Percentiles rank a stretch among this genome's conserved stretches.
Conservation (phyloP, 2,888 invertebrate species). For the Pristionchus japonicus region DNA sequence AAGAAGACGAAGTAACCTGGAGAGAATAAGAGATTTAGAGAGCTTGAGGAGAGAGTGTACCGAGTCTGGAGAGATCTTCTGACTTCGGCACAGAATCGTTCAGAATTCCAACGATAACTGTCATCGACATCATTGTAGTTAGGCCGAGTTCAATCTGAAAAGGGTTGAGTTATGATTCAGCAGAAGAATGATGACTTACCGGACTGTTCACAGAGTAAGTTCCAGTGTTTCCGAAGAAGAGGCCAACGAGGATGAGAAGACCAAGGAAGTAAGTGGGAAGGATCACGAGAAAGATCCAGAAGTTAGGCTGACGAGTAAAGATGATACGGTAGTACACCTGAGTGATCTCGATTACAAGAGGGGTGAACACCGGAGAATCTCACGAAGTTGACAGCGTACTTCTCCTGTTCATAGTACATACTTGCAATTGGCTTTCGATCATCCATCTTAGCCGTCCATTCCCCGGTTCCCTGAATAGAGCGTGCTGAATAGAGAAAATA, state of each 20-base stretch:
- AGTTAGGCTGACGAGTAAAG: slow-evolving; percentile 17
- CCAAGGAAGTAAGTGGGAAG: slow-evolving; percentile 4
- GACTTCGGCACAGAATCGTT: slow-evolving; percentile 2
- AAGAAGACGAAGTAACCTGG: slow-evolving; percentile 23
- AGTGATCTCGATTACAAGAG: neutral
- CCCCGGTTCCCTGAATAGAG: neutral
- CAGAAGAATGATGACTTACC: neutral
- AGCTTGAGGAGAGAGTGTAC: neutral
- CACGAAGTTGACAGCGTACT: slow-evolving; percentile 13
- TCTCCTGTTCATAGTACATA: neutral
- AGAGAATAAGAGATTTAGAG: neutral
- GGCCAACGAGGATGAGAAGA: neutral
- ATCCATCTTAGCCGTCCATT: neutral
- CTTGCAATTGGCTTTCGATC: neutral
- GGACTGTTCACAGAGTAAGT: neutral
- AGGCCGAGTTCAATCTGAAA: neutral
- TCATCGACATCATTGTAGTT: neutral
- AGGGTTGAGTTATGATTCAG: neutral
- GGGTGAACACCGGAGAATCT: neutral
- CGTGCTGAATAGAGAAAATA: no score
- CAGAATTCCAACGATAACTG: slow-evolving; percentile 2
- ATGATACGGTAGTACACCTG: slow-evolving; percentile 14
- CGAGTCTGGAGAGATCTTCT: neutral
- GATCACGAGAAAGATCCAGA: neutral
- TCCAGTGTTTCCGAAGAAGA: neutral